Evolutionary conservation across 2,797 vertebrate species (phyloP).

Genomic region (Takifugu rubripes): DNA sequence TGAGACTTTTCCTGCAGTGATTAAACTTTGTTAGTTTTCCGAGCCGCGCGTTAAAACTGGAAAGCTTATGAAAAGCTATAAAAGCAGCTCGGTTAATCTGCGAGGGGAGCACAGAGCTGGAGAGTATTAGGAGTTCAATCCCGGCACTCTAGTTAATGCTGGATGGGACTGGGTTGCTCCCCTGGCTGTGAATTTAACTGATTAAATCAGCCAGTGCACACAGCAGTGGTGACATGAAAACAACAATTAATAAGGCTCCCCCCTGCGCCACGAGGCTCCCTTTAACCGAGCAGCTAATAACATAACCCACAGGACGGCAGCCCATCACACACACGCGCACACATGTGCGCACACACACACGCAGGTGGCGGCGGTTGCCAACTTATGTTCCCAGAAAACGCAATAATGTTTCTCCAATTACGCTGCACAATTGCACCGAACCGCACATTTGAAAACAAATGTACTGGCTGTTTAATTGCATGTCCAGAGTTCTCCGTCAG

Average conservation of each 20-base stretch:
- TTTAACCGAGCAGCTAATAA: conserved; percentile 90
- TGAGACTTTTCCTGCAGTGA: conserved; percentile 55
- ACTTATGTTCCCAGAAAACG: conserved; percentile 30
- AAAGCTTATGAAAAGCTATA: conserved; percentile 69
- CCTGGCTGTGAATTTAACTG: conserved; percentile 83
- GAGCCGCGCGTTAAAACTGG: conserved; percentile 62
- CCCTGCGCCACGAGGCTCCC: conserved; percentile 68
- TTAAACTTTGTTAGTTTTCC: conserved; percentile 69
- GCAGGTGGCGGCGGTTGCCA: conserved; percentile 57
- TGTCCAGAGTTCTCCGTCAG: conserved; percentile 16
- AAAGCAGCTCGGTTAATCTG: conserved; percentile 62
- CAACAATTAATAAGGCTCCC: conserved; percentile 87
- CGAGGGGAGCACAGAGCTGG: conserved; percentile 59
- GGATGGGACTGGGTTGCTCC: conserved; percentile 71
- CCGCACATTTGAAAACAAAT: conserved; percentile 18
- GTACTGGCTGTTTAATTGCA: conserved; percentile 32
- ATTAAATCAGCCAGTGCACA: conserved; percentile 86
- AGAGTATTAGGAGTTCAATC: conserved; percentile 68
- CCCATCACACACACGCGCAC: conserved; percentile 49
- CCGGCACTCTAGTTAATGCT: conserved; percentile 74
- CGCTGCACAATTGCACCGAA: conserved; percentile 15
- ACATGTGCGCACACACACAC: conserved; percentile 5
- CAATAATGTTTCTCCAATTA: conserved; percentile 38
- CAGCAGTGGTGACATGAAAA: conserved; percentile 83
- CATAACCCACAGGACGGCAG: conserved; percentile 77